A percentile compares a stretch with the other conserved stretches of the same genome.
Evolutionary conservation across 2,113 vertebrate species (phyloP).

Genomic region (Himantopus leucocephalus): DNA sequence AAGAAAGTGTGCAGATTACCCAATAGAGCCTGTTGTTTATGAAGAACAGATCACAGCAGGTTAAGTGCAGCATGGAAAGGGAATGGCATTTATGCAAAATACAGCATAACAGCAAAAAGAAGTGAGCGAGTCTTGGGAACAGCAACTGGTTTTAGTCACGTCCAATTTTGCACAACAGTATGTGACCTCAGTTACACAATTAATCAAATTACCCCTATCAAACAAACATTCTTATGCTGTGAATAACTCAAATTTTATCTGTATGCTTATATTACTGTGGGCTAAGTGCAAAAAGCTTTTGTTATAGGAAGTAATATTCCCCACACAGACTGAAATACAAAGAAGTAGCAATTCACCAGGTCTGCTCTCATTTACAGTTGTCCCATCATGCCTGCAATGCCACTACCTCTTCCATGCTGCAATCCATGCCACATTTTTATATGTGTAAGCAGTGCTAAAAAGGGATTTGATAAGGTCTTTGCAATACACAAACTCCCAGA

Average conservation of each 20-base stretch:
- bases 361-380: background rate
- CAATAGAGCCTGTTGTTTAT: conserved; percentile 47
- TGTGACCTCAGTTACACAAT: background rate
- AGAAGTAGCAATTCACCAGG: background rate
- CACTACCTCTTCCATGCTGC: background rate
- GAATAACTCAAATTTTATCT: background rate
- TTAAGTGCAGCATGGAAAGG: conserved; percentile 46
- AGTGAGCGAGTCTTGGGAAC: background rate
- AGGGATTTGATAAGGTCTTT: background rate
- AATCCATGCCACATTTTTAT: background rate
- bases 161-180: background rate
- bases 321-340: background rate
- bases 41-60: conserved; percentile 67
- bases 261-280: background rate
- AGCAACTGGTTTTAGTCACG: background rate
- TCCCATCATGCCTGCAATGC: background rate
- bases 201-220: background rate
- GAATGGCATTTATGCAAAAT: conserved; percentile 62
- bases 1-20: conserved; percentile 53
- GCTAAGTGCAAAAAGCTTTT: background rate
- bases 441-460: background rate
- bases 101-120: conserved; percentile 21
- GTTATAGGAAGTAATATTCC: background rate
- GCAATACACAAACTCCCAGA: background rate
- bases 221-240: background rate